phyloP scores from a whole-genome alignment of 1,140 invertebrate genomes.

The Sitophilus oryzae region DNA sequence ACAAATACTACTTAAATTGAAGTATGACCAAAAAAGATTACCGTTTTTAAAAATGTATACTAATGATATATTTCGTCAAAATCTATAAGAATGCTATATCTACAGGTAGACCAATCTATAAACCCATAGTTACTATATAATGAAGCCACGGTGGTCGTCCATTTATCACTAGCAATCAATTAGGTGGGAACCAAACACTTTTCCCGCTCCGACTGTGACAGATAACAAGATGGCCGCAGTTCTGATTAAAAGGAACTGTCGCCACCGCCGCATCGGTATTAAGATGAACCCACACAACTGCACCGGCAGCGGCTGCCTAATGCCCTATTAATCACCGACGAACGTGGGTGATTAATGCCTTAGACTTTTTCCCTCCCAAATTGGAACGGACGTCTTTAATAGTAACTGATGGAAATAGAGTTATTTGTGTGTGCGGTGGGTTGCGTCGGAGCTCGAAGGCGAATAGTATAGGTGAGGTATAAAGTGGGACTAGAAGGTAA shows the following conservation, averaged over 20 bases:
- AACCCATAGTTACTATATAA: too few species aligned
- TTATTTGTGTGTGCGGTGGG: slow-evolving; percentile 11
- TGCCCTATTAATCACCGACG: slow-evolving; percentile 9
- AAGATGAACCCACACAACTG: neutral
- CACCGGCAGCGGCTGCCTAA: slow-evolving; percentile 1
- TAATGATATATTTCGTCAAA: too few species aligned
- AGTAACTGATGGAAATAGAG: slow-evolving; percentile 18
- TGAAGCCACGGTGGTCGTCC: too few species aligned
- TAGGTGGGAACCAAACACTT: neutral
- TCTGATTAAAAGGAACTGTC: neutral
- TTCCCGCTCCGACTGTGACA: neutral
- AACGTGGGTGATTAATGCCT: slow-evolving; percentile 12
- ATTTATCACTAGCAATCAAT: neutral
- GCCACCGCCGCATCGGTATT: neutral
- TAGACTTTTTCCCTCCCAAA: slow-evolving; percentile 14
- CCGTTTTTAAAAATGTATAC: too few species aligned
- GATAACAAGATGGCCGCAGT: neutral
- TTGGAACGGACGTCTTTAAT: slow-evolving; percentile 17
- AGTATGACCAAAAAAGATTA: too few species aligned
- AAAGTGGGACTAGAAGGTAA: neutral
- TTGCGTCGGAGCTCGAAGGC: neutral
- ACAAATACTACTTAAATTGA: too few species aligned
- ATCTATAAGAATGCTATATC: too few species aligned
- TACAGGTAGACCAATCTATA: too few species aligned
- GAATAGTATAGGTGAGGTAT: neutral